phyloP scores from a whole-genome alignment of 1,140 invertebrate species.

The Amyelois transitella region DNA sequence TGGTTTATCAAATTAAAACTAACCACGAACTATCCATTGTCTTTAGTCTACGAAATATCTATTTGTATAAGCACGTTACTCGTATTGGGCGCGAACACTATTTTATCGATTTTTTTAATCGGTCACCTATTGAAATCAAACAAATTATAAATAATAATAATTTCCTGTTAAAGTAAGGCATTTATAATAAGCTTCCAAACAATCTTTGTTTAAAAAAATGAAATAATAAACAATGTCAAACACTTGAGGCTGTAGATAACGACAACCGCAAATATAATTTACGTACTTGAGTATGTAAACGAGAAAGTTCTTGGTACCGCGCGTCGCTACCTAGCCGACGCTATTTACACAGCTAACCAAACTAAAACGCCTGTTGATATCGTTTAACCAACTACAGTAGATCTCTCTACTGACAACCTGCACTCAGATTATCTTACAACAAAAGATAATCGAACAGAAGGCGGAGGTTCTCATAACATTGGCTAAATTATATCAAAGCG shows the following conservation, averaged over 20 bases:
- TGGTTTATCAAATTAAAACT: neutral
- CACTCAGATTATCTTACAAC: conserved; percentile 6
- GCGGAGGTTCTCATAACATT: conserved; percentile 26
- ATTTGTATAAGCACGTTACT: too few species aligned
- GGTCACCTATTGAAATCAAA: too few species aligned
- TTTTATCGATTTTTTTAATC: too few species aligned
- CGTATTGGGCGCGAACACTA: too few species aligned
- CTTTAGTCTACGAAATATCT: too few species aligned
- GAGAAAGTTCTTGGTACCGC: conserved; percentile 57
- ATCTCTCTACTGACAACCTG: conserved; percentile 10
- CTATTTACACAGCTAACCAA: conserved; percentile 69
- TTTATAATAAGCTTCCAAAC: conserved; percentile 21
- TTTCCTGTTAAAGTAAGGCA: too few species aligned
- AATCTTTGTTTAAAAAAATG: too few species aligned
- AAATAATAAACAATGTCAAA: neutral
- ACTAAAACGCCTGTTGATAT: conserved; percentile 44
- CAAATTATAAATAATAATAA: too few species aligned
- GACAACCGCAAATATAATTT: conserved; percentile 29
- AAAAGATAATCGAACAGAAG: neutral
- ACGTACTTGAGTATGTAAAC: conserved; percentile 40
- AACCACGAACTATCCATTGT: neutral
- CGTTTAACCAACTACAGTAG: conserved; percentile 27
- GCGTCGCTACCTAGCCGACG: conserved; percentile 54
- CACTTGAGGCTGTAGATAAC: neutral
- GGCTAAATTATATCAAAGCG: conserved; percentile 43